Conservation (phyloP, 2,888 invertebrate species). For the Dryococelus australis region DNA sequence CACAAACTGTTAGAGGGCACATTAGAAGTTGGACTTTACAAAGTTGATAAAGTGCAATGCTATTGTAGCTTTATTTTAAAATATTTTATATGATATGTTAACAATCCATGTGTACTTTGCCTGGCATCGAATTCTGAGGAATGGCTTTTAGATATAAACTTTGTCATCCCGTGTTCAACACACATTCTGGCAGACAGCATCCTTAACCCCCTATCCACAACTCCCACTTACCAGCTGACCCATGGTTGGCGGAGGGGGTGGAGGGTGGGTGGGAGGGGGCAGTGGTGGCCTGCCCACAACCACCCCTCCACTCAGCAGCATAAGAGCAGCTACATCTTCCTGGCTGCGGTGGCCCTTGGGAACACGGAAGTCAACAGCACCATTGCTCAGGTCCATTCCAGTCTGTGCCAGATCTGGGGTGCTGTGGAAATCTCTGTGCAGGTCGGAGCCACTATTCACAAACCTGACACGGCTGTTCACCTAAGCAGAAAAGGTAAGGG, state of each 20-base stretch:
- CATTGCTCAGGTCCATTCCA: slow-evolving; percentile 19
- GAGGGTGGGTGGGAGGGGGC: slow-evolving; percentile 83
- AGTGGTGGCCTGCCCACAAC: slow-evolving; percentile 60
- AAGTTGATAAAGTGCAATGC: too few species aligned
- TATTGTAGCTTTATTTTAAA: too few species aligned
- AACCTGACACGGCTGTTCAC: slow-evolving; percentile 57
- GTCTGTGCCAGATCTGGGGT: slow-evolving; percentile 73
- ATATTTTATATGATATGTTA: too few species aligned
- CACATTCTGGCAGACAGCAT: too few species aligned
- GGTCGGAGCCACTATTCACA: slow-evolving; percentile 59
- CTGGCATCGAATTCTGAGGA: too few species aligned
- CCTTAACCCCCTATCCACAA: too few species aligned
- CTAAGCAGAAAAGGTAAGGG: background rate
- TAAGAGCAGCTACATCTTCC: slow-evolving; percentile 68
- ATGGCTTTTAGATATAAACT: too few species aligned
- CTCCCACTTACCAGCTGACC: slow-evolving; percentile 72
- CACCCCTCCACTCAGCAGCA: slow-evolving; percentile 46
- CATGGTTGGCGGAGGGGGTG: slow-evolving; percentile 74
- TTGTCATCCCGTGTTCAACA: too few species aligned
- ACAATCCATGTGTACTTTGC: too few species aligned
- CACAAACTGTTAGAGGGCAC: too few species aligned
- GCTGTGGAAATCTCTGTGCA: slow-evolving; percentile 86
- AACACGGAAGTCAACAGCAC: slow-evolving; percentile 32
- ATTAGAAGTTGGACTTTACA: too few species aligned
- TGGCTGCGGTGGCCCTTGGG: slow-evolving; percentile 71